A percentile compares a stretch with the other conserved stretches of the same genome.
These are phyloP conservation scores for Aleiodes alternator DNA, from an alignment of 2,888 invertebrate genomes.

Conservation along the genomic window DNA sequence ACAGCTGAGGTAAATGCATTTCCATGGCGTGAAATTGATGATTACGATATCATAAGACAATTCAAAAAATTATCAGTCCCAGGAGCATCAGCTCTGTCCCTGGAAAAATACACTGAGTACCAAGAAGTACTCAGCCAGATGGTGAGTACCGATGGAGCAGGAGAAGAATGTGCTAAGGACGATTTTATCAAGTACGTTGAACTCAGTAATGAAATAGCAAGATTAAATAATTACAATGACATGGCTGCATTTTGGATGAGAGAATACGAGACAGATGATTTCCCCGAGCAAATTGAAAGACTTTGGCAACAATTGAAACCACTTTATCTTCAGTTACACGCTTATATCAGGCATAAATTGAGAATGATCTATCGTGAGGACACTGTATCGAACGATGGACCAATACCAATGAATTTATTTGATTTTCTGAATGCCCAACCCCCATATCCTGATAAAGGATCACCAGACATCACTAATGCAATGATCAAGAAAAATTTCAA, in stretches of 20 bases:
- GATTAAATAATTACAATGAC: conserved; percentile 71
- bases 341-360: conserved; percentile 76
- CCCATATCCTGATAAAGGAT: conserved; percentile 84
- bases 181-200: conserved; percentile 69
- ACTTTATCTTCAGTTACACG: conserved; percentile 81
- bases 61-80: conserved; percentile 85
- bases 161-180: conserved; percentile 83
- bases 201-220: conserved; percentile 71
- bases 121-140: conserved; percentile 83
- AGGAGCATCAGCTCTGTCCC: conserved; percentile 84
- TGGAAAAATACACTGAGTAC: conserved; percentile 80
- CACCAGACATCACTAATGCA: conserved; percentile 84
- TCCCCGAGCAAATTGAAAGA: conserved; percentile 73
- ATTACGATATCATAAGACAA: conserved; percentile 83
- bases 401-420: conserved; percentile 75
- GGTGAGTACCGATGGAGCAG: conserved; percentile 86
- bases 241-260: conserved; percentile 73
- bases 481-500: conserved; percentile 86
- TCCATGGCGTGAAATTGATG: conserved; percentile 84
- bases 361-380: conserved; percentile 74
- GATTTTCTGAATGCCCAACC: conserved; percentile 83
- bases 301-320: conserved; percentile 87
- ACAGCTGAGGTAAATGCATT: conserved; percentile 83
- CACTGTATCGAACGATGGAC: conserved; percentile 68
- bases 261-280: conserved; percentile 75